These are phyloP conservation scores for mouse (Mus musculus) DNA, from an alignment of 2,113 vertebrate species.

Conservation along the genomic window DNA sequence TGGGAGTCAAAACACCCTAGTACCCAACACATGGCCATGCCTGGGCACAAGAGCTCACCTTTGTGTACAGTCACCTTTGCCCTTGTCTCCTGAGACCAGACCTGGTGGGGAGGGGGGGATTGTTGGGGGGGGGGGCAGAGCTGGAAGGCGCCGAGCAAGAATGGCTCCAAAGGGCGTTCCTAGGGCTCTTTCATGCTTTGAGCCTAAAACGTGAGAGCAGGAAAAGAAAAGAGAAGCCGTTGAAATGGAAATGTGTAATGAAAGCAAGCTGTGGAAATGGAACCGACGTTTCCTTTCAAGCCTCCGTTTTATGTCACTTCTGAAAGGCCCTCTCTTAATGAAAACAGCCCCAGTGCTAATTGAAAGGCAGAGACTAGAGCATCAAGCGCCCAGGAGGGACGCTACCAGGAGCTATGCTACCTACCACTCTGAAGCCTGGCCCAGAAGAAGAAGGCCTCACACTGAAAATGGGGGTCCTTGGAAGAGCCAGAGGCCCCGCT, in stretches of 20 bases:
- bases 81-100: not conserved
- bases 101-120: too few species aligned
- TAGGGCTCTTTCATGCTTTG: constrained; percentile 13
- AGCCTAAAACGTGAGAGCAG: constrained; percentile 17
- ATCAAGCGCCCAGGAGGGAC: not conserved
- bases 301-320: constrained; percentile 39
- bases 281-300: constrained; percentile 51
- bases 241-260: constrained; percentile 68
- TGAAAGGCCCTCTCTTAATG: constrained; percentile 46
- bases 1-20: not conserved
- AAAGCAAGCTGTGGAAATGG: not conserved
- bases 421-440: fast-evolving
- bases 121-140: too few species aligned
- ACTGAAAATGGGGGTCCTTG: not conserved
- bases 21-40: not conserved
- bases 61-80: not conserved
- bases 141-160: not conserved
- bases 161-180: not conserved
- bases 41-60: not conserved
- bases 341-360: constrained; percentile 8
- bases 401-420: not conserved
- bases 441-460: not conserved
- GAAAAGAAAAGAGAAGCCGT: not conserved
- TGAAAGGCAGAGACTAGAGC: not conserved
- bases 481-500: not conserved